These are phyloP conservation scores for Callimorpha dominula DNA, from an alignment of 2,888 invertebrate species.

Conservation along the genomic window DNA sequence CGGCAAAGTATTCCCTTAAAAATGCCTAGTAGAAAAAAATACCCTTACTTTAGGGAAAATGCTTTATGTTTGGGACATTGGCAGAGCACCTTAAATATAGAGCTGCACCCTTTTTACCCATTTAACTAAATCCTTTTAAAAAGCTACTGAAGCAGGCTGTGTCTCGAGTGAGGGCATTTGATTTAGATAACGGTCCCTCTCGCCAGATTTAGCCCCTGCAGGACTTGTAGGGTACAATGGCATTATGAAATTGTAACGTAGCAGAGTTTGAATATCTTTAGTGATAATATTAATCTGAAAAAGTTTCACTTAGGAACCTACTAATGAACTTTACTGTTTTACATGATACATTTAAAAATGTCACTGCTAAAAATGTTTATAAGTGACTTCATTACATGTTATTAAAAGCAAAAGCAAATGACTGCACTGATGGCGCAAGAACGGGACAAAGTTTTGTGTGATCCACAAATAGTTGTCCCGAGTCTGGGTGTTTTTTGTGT, in stretches of 20 bases:
- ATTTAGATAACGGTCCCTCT: conserved; percentile 62
- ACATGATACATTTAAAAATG: too few relatives aligned
- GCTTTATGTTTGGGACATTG: neutral
- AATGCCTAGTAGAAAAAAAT: neutral
- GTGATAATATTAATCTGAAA: neutral
- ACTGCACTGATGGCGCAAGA: too few relatives aligned
- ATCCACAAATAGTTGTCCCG: too few relatives aligned
- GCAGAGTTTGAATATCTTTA: neutral
- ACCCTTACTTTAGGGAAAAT: neutral
- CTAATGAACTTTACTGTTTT: too few relatives aligned
- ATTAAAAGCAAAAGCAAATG: too few relatives aligned
- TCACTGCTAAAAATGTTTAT: too few relatives aligned
- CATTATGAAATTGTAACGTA: conserved; percentile 34
- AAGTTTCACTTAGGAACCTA: too few relatives aligned
- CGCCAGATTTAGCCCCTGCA: conserved; percentile 34
- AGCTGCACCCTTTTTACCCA: conserved; percentile 51
- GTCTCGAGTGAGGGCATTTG: conserved; percentile 59
- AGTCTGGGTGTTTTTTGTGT: too few relatives aligned
- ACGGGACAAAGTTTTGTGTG: too few relatives aligned
- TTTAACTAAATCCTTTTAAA: conserved; percentile 62
- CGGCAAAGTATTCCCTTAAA: neutral
- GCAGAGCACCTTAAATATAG: conserved; percentile 12
- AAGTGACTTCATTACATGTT: too few relatives aligned
- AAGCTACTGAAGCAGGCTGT: conserved; percentile 55
- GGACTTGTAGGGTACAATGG: conserved; percentile 10